phyloP scores from a whole-genome alignment of 2,888 invertebrate genomes.

The Trypoxylon attenuatum region DNA sequence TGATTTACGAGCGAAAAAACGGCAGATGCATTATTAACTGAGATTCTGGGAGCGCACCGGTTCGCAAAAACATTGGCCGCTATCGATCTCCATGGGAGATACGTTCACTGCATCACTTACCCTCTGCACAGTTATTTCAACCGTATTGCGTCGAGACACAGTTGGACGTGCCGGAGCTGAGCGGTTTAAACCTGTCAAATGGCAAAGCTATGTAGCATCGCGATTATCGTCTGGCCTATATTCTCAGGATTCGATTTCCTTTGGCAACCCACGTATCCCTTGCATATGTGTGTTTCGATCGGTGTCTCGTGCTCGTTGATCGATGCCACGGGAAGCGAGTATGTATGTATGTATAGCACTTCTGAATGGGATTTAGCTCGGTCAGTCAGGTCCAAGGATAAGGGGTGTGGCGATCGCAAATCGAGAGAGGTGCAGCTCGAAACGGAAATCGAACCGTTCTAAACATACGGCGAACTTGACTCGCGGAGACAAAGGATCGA shows the following conservation, averaged over 20 bases:
- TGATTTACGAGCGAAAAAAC: slow-evolving; percentile 16
- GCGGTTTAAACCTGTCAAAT: slow-evolving; percentile 13
- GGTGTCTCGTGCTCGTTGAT: background rate
- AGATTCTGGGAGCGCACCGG: slow-evolving; percentile 11
- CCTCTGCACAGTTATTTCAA: slow-evolving; percentile 21
- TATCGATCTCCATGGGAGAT: slow-evolving; percentile 44
- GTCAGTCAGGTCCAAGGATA: background rate
- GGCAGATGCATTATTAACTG: slow-evolving; percentile 40
- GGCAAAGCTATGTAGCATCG: slow-evolving; percentile 30
- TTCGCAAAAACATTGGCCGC: slow-evolving; percentile 46
- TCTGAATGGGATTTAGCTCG: background rate
- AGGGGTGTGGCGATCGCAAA: slow-evolving; percentile 9
- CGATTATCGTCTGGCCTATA: background rate
- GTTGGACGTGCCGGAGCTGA: too few relatives aligned
- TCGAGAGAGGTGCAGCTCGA: background rate
- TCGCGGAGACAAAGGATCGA: slow-evolving; percentile 1
- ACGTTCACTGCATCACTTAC: slow-evolving; percentile 38
- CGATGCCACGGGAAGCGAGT: background rate
- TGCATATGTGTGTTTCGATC: background rate
- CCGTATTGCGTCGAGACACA: too few relatives aligned
- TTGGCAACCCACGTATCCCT: background rate
- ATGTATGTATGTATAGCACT: background rate
- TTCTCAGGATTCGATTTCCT: slow-evolving; percentile 4
- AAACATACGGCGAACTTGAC: slow-evolving; percentile 4
- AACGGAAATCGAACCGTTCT: slow-evolving; percentile 4